Evolutionary conservation across 2,888 invertebrate genomes (phyloP).

Genomic region (Idaea straminata): DNA sequence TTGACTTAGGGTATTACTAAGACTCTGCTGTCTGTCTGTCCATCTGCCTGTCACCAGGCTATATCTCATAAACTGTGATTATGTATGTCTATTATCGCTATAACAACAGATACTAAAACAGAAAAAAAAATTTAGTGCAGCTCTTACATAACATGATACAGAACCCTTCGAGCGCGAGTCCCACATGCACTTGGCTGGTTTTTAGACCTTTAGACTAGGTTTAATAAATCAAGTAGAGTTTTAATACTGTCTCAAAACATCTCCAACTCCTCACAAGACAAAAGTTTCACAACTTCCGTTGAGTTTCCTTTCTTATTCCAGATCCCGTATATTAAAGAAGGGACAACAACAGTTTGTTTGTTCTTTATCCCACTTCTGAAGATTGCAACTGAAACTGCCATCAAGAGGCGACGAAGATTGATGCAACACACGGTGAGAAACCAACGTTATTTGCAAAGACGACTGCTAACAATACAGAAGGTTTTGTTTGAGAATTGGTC

Average conservation of each 20-base stretch:
- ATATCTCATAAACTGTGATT: no score
- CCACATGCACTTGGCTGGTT: no score
- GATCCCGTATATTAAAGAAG: neutral
- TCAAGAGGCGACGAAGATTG: neutral
- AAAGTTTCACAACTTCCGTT: neutral
- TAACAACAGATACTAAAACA: no score
- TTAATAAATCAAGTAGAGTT: neutral
- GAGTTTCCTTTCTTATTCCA: neutral
- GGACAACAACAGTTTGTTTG: neutral
- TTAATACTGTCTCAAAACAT: neutral
- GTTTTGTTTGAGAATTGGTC: neutral
- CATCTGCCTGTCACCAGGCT: no score
- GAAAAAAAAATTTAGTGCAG: no score
- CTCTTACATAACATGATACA: no score
- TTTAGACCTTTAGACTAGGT: no score
- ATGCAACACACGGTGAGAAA: neutral
- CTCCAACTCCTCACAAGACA: neutral
- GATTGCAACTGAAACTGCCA: slow-evolving; percentile 1
- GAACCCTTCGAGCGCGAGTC: no score
- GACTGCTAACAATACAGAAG: neutral
- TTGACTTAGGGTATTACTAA: no score
- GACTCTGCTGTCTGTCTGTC: no score
- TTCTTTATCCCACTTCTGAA: neutral
- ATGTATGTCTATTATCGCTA: no score
- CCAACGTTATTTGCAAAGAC: neutral